phyloP scores from a whole-genome alignment of 1,140 invertebrate genomes.

The Listronotus oregonensis region DNA sequence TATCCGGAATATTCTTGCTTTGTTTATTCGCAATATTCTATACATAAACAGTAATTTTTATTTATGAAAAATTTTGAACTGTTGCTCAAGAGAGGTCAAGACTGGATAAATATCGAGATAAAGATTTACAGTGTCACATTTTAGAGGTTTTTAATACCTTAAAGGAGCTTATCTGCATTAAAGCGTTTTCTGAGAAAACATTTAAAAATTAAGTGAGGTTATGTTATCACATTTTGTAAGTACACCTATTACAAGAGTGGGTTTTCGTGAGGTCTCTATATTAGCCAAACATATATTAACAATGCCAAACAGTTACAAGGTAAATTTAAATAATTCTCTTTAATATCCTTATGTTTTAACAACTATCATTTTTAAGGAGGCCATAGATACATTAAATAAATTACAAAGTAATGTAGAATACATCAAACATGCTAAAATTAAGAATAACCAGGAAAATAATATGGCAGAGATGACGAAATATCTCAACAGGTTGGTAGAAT shows the following conservation, averaged over 20 bases:
- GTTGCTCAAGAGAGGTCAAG: no score
- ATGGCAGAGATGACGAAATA: conserved; percentile 46
- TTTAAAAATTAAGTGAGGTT: conserved; percentile 2
- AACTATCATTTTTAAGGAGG: conserved; percentile 41
- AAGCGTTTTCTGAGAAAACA: no score
- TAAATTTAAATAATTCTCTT: neutral
- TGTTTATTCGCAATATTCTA: no score
- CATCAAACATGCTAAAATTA: conserved; percentile 42
- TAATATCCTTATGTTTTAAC: neutral
- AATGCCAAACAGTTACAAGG: conserved; percentile 2
- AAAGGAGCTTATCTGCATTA: no score
- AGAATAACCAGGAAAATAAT: conserved; percentile 36
- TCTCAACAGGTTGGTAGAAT: conserved; percentile 42
- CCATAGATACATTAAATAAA: conserved; percentile 48
- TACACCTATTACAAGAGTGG: neutral
- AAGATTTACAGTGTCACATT: no score
- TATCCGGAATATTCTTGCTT: no score
- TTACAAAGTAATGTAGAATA: conserved; percentile 52
- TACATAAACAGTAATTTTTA: no score
- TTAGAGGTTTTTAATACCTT: no score
- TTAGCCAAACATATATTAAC: neutral
- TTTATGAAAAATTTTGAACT: no score
- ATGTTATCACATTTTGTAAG: conserved; percentile 6
- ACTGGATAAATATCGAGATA: no score
- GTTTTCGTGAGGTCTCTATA: no score